These are phyloP conservation scores for Epinephelus lanceolatus DNA, from an alignment of 2,113 vertebrate genomes.

Conservation along the genomic window DNA sequence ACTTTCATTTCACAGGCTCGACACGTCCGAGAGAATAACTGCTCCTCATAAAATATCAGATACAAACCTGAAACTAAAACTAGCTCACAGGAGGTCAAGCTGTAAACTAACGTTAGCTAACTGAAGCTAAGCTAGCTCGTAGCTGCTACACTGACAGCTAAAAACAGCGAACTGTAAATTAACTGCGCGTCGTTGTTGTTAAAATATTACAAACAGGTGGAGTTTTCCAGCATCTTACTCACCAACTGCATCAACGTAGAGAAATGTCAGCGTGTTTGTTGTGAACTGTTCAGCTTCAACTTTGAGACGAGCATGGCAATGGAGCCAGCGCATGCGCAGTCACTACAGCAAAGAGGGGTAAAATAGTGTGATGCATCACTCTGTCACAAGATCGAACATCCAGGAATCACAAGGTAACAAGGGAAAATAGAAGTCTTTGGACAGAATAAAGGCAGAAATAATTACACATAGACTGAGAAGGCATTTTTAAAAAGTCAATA, in stretches of 20 bases:
- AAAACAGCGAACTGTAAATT: neutral
- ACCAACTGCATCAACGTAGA: neutral
- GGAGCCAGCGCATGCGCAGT: conserved; percentile 19
- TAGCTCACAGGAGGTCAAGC: conserved; percentile 41
- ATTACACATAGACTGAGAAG: neutral
- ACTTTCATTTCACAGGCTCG: neutral
- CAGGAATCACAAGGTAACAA: neutral
- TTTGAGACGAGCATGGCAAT: neutral
- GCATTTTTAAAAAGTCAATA: too few species aligned
- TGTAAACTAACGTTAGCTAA: neutral
- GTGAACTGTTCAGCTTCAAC: accelerated
- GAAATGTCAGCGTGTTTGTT: neutral
- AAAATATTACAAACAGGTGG: accelerated
- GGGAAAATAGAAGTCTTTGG: neutral
- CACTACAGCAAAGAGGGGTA: neutral
- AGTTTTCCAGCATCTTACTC: neutral
- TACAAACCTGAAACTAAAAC: neutral
- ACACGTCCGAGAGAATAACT: neutral
- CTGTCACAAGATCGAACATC: neutral
- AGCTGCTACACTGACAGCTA: too few species aligned
- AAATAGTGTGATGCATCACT: neutral
- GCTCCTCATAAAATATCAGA: neutral
- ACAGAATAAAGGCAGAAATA: neutral
- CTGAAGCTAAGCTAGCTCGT: neutral
- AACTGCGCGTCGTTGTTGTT: accelerated